These are phyloP conservation scores for Physocephala rufipes DNA, from an alignment of 2,888 invertebrate genomes.

Conservation along the genomic window DNA sequence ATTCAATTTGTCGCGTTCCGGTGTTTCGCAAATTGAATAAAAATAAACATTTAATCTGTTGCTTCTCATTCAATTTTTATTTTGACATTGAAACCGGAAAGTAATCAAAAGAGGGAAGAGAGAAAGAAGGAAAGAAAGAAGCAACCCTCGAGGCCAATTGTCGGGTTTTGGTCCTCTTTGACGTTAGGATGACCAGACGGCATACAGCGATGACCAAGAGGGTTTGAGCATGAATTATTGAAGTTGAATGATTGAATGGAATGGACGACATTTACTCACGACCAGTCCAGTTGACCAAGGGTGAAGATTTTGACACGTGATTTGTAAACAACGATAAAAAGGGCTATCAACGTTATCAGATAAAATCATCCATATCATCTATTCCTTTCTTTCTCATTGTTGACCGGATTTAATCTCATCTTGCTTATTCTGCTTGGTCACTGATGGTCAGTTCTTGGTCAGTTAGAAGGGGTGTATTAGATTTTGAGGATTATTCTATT, in stretches of 20 bases:
- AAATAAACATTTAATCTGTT: constrained; percentile 35
- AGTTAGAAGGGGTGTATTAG: too few species aligned
- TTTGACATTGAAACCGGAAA: constrained; percentile 16
- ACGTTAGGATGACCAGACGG: too few species aligned
- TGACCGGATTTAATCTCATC: too few species aligned
- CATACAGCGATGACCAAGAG: background rate
- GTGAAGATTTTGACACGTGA: constrained; percentile 5
- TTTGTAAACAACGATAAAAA: constrained; percentile 1
- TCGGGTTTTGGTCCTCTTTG: too few species aligned
- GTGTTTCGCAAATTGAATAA: constrained; percentile 21
- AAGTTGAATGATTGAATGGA: background rate
- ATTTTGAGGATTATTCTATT: too few species aligned
- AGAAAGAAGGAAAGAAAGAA: background rate
- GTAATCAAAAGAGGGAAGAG: too few species aligned
- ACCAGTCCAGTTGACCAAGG: constrained; percentile 4
- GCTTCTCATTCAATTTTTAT: constrained; percentile 40
- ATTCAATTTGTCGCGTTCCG: background rate
- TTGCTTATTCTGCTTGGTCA: too few species aligned
- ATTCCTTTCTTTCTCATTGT: background rate
- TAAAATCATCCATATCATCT: background rate
- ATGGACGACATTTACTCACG: too few species aligned
- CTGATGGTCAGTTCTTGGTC: too few species aligned
- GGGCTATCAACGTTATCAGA: background rate
- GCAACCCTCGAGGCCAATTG: too few species aligned
- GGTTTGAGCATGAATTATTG: background rate